Evolutionary conservation across 92 coral and sea anemone genomes (phyloP).

Genomic region (Plumapathes pennacea): DNA sequence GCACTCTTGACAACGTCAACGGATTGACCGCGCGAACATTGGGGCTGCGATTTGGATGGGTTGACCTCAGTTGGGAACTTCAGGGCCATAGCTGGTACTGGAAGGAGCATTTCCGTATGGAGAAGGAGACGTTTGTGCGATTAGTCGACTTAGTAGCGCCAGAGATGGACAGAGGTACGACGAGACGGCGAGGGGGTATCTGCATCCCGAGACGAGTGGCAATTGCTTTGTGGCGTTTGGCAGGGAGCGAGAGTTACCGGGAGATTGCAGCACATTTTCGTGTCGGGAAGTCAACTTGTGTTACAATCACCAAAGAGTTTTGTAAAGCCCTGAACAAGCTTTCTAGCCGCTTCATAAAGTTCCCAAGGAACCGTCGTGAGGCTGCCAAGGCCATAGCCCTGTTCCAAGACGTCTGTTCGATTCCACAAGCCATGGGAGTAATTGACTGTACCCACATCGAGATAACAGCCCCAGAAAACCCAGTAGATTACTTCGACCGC

Average conservation of each 20-base stretch:
- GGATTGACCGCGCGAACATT: too few species aligned
- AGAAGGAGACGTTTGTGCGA: slow-evolving; percentile 43
- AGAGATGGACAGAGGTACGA: slow-evolving; percentile 17
- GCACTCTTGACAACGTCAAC: too few species aligned
- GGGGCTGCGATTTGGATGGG: slow-evolving; percentile 57
- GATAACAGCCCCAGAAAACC: slow-evolving; percentile 21
- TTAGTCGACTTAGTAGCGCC: slow-evolving; percentile 50
- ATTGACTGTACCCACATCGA: slow-evolving; percentile 44
- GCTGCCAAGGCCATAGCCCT: slow-evolving; percentile 32
- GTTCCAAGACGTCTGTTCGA: slow-evolving; percentile 30
- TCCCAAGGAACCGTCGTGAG: slow-evolving; percentile 18
- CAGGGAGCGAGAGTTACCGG: slow-evolving; percentile 51
- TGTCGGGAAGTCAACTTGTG: slow-evolving; percentile 64
- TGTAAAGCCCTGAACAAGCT: slow-evolving; percentile 36
- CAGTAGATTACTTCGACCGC: slow-evolving; percentile 36
- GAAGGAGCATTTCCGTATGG: slow-evolving; percentile 67
- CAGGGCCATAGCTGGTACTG: slow-evolving; percentile 51
- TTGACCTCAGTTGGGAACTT: slow-evolving; percentile 40
- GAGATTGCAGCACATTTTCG: slow-evolving; percentile 51
- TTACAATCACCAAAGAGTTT: slow-evolving; percentile 52
- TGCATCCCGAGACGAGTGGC: slow-evolving; percentile 52
- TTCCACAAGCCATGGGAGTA: slow-evolving; percentile 51
- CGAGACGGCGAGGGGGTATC: slow-evolving; percentile 33
- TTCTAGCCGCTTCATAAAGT: slow-evolving; percentile 31
- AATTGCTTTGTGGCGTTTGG: slow-evolving; percentile 65